These are phyloP conservation scores for Bilobella aurantiaca DNA, from an alignment of 1,140 invertebrate genomes.

Conservation along the genomic window DNA sequence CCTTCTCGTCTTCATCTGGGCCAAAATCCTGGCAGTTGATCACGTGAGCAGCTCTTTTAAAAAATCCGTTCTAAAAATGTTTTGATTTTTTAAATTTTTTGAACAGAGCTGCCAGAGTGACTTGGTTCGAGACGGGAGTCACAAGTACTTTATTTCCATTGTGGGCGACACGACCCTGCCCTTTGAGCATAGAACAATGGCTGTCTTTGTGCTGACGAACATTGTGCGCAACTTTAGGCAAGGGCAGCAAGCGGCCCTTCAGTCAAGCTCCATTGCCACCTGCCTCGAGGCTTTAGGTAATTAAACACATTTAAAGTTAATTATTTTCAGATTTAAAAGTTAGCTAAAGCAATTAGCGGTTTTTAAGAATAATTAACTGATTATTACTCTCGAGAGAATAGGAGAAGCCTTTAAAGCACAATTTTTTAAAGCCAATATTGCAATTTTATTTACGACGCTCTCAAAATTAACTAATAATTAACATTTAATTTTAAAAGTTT, in stretches of 20 bases:
- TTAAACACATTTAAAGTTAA: constrained; percentile 36
- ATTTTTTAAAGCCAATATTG: too few relatives aligned
- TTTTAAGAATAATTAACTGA: too few relatives aligned
- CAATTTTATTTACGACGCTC: too few relatives aligned
- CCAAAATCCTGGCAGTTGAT: constrained; percentile 95
- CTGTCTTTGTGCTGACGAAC: constrained; percentile 81
- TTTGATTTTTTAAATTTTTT: constrained; percentile 37
- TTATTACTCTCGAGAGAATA: too few relatives aligned
- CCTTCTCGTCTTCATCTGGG: constrained; percentile 95
- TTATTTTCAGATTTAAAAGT: neutral
- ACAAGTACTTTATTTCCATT: constrained; percentile 87
- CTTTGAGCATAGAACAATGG: constrained; percentile 75
- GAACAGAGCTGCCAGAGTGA: constrained; percentile 90
- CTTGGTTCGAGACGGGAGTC: constrained; percentile 85
- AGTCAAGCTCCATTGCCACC: constrained; percentile 75
- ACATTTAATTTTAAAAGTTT: too few relatives aligned
- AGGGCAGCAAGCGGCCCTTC: constrained; percentile 75
- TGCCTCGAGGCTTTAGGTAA: constrained; percentile 56
- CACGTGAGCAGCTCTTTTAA: constrained; percentile 52
- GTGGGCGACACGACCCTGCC: constrained; percentile 72
- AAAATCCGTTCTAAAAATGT: neutral
- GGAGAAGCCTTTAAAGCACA: too few relatives aligned
- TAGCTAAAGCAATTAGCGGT: too few relatives aligned
- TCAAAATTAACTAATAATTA: too few relatives aligned
- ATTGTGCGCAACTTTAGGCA: constrained; percentile 79